Percentiles rank a stretch among this genome's conserved stretches.
phyloP scores from a whole-genome alignment of 2,113 vertebrate species.

The Alethe diademata region DNA sequence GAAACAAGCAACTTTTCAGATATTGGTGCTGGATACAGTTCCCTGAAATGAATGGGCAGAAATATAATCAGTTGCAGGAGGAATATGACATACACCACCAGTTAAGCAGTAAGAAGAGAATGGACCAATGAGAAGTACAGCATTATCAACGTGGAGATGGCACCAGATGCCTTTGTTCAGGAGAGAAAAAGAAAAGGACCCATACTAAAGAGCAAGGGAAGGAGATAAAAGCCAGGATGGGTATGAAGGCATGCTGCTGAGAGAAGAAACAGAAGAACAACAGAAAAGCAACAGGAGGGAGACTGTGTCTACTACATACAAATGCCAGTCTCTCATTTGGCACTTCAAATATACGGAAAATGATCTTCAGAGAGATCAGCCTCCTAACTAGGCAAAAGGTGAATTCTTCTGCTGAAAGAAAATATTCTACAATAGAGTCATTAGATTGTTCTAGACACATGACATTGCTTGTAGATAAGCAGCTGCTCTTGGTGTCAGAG shows the following conservation, averaged over 20 bases:
- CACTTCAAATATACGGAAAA: not conserved
- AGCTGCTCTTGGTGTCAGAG: not conserved
- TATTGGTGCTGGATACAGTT: not conserved
- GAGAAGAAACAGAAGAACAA: not conserved
- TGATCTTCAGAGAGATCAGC: not conserved
- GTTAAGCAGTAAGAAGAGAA: not conserved
- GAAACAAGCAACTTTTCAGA: not conserved
- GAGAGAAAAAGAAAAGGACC: not conserved
- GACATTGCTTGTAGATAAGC: not conserved
- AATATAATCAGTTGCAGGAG: not conserved
- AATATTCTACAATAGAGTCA: not conserved
- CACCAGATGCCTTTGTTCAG: not conserved
- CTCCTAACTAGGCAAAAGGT: not conserved
- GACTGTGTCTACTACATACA: not conserved
- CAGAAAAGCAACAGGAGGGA: not conserved
- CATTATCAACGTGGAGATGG: rapidly evolving
- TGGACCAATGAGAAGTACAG: not conserved
- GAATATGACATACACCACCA: not conserved
- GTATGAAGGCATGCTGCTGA: not conserved
- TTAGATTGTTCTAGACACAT: not conserved
- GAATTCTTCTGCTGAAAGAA: not conserved
- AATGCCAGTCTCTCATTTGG: not conserved
- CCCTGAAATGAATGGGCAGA: not conserved
- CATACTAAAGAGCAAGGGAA: not conserved
- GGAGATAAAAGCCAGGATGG: not conserved